Conservation (phyloP, 2,797 vertebrate genomes). For the Lithobates pipiens region DNA sequence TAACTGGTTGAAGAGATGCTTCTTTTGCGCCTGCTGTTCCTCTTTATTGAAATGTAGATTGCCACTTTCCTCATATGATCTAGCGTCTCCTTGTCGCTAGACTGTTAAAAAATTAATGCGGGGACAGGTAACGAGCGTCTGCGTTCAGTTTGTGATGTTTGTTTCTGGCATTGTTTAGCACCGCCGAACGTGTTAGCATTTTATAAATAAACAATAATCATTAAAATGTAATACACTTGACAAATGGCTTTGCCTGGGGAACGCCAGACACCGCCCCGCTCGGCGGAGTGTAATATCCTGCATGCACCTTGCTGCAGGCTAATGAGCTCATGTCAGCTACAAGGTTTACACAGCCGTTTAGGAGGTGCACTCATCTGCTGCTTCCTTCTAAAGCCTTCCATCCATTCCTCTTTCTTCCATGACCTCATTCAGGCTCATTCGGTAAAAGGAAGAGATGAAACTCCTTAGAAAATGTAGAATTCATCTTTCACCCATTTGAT, state of each 20-base stretch:
- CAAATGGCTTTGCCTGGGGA: conserved; percentile 1
- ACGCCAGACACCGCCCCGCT: not conserved
- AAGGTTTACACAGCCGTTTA: not conserved
- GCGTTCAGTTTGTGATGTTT: not conserved
- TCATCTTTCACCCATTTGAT: not conserved
- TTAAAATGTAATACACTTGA: conserved; percentile 32
- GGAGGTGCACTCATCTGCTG: not conserved
- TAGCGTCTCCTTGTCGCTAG: not conserved
- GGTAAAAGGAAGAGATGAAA: not conserved
- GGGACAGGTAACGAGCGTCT: not conserved
- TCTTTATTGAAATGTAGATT: not conserved
- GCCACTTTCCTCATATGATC: not conserved
- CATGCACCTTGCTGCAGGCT: not conserved
- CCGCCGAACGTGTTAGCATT: not conserved
- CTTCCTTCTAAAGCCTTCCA: not conserved
- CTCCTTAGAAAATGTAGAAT: not conserved
- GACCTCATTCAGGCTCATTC: not conserved
- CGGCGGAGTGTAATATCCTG: not conserved
- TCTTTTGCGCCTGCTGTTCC: not conserved
- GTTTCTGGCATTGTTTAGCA: conserved; percentile 1
- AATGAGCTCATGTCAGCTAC: not conserved
- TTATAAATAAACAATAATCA: conserved; percentile 37
- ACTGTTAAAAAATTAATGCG: not conserved
- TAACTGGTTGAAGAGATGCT: not conserved
- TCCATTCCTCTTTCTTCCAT: not conserved